phyloP scores from a whole-genome alignment of 2,797 vertebrate species.

The Platyrinchus mystaceus region DNA sequence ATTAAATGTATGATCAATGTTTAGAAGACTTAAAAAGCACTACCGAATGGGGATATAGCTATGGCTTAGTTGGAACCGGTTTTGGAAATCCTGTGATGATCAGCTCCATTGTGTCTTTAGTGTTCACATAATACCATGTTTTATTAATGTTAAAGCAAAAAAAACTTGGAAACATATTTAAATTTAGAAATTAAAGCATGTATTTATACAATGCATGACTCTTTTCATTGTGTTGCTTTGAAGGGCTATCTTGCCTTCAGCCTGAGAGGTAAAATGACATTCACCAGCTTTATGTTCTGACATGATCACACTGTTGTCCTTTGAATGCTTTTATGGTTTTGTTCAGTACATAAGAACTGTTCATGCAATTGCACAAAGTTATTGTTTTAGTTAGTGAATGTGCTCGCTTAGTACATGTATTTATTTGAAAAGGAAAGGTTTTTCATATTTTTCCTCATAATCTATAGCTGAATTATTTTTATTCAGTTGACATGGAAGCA shows the following conservation, averaged over 20 bases:
- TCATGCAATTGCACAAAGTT: not conserved
- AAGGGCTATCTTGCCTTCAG: not conserved
- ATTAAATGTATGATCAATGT: not conserved
- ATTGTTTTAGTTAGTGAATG: not conserved
- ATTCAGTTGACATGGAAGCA: not conserved
- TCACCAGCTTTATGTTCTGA: not conserved
- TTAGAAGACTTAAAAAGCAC: not conserved
- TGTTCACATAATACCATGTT: not conserved
- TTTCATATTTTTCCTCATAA: not conserved
- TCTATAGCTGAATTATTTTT: slow-evolving; percentile 65
- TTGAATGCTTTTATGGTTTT: not conserved
- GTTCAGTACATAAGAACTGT: not conserved
- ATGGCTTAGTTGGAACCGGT: not conserved
- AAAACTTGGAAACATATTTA: not conserved
- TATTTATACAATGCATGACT: not conserved
- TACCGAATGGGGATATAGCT: slow-evolving; percentile 29
- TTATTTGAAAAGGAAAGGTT: slow-evolving; percentile 55
- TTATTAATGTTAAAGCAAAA: not conserved
- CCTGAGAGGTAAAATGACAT: not conserved
- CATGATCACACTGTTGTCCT: not conserved
- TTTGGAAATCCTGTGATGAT: not conserved
- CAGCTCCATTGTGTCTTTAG: not conserved
- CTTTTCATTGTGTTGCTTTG: not conserved
- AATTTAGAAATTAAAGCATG: not conserved
- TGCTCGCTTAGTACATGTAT: slow-evolving; percentile 43